phyloP scores from a whole-genome alignment of 1,140 invertebrate species.

The Ruditapes philippinarum region DNA sequence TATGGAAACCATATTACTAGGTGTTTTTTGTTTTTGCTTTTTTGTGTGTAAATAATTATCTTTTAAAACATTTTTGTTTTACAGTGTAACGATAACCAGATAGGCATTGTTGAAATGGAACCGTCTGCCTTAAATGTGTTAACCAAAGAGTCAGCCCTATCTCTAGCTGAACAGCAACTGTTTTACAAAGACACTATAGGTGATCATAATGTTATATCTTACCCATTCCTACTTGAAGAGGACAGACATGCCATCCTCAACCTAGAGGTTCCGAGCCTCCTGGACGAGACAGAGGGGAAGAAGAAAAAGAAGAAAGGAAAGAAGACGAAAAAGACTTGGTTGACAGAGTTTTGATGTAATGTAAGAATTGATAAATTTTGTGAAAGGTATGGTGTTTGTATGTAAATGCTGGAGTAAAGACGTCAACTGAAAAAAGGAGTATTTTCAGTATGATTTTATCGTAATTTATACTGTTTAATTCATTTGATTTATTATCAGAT shows the following conservation, averaged over 20 bases:
- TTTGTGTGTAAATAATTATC: neutral
- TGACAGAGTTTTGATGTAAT: neutral
- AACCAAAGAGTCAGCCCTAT: neutral
- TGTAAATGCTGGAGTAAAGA: too few species aligned
- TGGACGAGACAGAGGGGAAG: neutral
- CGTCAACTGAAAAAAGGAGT: too few species aligned
- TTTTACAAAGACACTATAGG: neutral
- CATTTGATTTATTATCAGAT: too few species aligned
- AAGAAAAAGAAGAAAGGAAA: constrained; percentile 44
- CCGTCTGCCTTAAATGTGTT: neutral
- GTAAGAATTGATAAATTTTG: too few species aligned
- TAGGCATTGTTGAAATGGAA: neutral
- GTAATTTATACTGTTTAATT: too few species aligned
- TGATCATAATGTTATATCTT: neutral
- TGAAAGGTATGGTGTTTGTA: too few species aligned
- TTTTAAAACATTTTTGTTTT: too few species aligned
- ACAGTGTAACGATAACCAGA: neutral
- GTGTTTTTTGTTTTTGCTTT: neutral
- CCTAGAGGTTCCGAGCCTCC: neutral
- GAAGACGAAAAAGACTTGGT: neutral
- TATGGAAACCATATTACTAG: neutral
- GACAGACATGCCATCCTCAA: neutral
- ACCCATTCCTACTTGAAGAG: neutral
- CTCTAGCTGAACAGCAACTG: neutral
- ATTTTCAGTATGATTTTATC: too few species aligned